Conservation (phyloP, 1,140 invertebrate species). For the Pseudomyrmex concolor region DNA sequence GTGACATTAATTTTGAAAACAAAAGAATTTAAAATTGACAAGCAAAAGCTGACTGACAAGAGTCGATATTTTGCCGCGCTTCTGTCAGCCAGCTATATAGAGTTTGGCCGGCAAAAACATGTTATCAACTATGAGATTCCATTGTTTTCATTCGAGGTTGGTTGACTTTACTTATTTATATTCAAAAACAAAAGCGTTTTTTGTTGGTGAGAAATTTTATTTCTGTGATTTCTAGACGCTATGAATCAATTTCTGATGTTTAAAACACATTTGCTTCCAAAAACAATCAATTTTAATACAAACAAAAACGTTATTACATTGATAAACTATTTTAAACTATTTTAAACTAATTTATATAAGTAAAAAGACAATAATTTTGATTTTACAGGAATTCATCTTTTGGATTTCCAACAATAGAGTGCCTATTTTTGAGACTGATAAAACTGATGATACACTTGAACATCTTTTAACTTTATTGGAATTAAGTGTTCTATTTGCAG, state of each 20-base stretch:
- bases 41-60: constrained; percentile 56
- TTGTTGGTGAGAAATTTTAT: background rate
- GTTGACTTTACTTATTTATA: constrained; percentile 11
- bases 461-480: constrained; percentile 69
- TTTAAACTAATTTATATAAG: background rate
- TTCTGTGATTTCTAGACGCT: too few species aligned
- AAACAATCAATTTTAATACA: too few species aligned
- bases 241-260: too few species aligned
- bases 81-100: constrained; percentile 68
- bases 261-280: too few species aligned
- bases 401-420: constrained; percentile 62
- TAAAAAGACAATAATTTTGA: constrained; percentile 19
- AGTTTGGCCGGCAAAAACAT: constrained; percentile 62
- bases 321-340: constrained; percentile 12
- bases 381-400: constrained; percentile 72
- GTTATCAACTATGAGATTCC: constrained; percentile 72
- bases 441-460: background rate
- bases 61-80: constrained; percentile 73
- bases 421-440: background rate
- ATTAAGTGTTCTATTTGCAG: constrained; percentile 69
- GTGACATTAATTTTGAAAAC: constrained; percentile 57
- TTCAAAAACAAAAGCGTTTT: background rate
- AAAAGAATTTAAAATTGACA: constrained; percentile 49
- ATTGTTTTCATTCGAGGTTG: constrained; percentile 67
- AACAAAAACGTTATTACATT: background rate